Conservation (phyloP, 2,888 invertebrate genomes). For the Cartodere bifasciata region DNA sequence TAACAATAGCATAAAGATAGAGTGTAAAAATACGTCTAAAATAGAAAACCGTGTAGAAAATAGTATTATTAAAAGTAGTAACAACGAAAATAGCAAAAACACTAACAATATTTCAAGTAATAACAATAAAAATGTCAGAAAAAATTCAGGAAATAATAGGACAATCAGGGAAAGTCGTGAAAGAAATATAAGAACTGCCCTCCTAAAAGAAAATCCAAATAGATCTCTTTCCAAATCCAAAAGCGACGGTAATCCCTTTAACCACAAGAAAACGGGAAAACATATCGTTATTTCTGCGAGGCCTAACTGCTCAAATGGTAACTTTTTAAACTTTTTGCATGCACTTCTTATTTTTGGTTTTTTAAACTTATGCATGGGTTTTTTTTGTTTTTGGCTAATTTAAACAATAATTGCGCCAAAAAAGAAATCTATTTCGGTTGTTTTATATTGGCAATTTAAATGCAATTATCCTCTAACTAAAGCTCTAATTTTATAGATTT, state of each 20-base stretch:
- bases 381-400: no score
- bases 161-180: constrained; percentile 7
- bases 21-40: constrained; percentile 2
- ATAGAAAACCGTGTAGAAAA: constrained; percentile 10
- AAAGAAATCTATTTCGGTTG: no score
- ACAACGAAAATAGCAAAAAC: constrained; percentile 8
- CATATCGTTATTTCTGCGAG: constrained; percentile 19
- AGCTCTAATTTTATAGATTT: no score
- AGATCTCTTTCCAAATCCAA: constrained; percentile 29
- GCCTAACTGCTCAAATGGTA: not conserved
- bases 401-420: no score
- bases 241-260: constrained; percentile 34
- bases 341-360: not conserved
- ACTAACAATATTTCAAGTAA: constrained; percentile 8
- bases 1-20: constrained; percentile 11
- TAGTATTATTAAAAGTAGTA: constrained; percentile 12
- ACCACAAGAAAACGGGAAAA: constrained; percentile 29
- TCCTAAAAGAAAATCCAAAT: constrained; percentile 8
- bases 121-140: constrained; percentile 8
- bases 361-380: no score
- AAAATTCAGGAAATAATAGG: constrained; percentile 6
- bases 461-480: no score
- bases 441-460: no score
- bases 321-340: not conserved
- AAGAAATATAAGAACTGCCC: constrained; percentile 5